Evolutionary conservation across 2,888 invertebrate genomes (phyloP).

Genomic region (Drosophila quinaria): DNA sequence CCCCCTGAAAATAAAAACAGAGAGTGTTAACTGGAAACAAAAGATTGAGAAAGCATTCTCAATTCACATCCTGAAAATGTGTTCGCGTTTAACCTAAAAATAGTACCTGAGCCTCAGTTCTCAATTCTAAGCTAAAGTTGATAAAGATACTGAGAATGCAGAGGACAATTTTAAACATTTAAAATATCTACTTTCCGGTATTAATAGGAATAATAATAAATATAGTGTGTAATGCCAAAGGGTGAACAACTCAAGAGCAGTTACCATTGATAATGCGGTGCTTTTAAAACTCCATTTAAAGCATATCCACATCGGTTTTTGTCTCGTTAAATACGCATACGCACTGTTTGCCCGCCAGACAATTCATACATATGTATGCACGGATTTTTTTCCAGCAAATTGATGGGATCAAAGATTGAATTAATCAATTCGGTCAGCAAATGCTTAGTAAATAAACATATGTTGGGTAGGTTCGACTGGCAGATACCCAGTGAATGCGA

Average conservation of each 20-base stretch:
- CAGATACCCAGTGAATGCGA: neutral
- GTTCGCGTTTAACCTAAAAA: too few relatives aligned
- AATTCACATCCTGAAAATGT: too few relatives aligned
- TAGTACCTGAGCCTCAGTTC: too few relatives aligned
- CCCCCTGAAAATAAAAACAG: too few relatives aligned
- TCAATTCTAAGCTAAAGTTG: too few relatives aligned
- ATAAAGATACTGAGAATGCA: neutral
- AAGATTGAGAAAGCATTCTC: too few relatives aligned
- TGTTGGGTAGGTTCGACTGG: neutral
- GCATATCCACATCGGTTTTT: too few relatives aligned
- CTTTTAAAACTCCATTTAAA: neutral
- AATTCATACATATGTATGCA: neutral
- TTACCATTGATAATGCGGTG: neutral
- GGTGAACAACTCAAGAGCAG: neutral
- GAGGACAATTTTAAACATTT: neutral
- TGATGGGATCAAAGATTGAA: constrained; percentile 41
- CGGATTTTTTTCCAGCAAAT: constrained; percentile 28
- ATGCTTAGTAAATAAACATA: neutral
- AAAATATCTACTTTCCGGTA: neutral
- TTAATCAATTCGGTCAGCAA: constrained; percentile 48
- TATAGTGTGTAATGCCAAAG: neutral
- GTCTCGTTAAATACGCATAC: constrained; percentile 36
- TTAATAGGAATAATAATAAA: too few relatives aligned
- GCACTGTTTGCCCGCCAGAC: constrained; percentile 22
- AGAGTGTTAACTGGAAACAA: too few relatives aligned